Percentiles rank a stretch among this genome's conserved stretches.
These are phyloP conservation scores for Macrotrachela quadricornifera DNA, from an alignment of 1,140 invertebrate species.

Conservation along the genomic window DNA sequence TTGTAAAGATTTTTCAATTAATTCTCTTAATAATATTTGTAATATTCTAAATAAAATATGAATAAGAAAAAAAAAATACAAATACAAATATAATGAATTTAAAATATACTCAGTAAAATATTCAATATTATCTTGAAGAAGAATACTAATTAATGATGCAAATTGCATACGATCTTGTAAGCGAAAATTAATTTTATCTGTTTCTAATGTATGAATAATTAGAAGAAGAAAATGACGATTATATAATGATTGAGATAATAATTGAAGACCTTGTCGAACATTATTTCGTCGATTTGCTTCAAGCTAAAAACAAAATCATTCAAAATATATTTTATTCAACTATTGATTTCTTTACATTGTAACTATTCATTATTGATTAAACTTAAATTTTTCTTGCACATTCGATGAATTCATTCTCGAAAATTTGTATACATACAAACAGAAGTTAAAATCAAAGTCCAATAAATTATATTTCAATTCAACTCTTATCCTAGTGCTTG, in stretches of 20 bases:
- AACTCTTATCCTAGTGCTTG: too few species aligned
- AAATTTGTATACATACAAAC: too few species aligned
- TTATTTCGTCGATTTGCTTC: constrained; percentile 56
- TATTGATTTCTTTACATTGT: constrained; percentile 13
- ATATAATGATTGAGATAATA: constrained; percentile 84
- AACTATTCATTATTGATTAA: too few species aligned
- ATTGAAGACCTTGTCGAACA: constrained; percentile 72
- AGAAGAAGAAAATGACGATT: constrained; percentile 93
- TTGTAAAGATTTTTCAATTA: constrained; percentile 23
- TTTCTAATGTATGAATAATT: constrained; percentile 89
- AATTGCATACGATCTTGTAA: constrained; percentile 88
- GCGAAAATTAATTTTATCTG: constrained; percentile 63
- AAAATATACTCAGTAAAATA: constrained; percentile 67
- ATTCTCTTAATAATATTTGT: constrained; percentile 55
- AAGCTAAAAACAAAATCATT: constrained; percentile 35
- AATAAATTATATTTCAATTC: too few species aligned
- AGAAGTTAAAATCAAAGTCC: too few species aligned
- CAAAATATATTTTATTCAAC: constrained; percentile 14
- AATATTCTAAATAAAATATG: constrained; percentile 58
- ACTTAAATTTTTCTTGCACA: too few species aligned
- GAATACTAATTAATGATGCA: constrained; percentile 92
- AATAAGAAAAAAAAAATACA: too few species aligned
- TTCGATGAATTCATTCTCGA: too few species aligned
- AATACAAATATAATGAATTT: too few species aligned
- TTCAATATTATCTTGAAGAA: constrained; percentile 92